These are phyloP conservation scores for Orestias chungarensis DNA, from an alignment of 2,797 vertebrate genomes.

Conservation along the genomic window DNA sequence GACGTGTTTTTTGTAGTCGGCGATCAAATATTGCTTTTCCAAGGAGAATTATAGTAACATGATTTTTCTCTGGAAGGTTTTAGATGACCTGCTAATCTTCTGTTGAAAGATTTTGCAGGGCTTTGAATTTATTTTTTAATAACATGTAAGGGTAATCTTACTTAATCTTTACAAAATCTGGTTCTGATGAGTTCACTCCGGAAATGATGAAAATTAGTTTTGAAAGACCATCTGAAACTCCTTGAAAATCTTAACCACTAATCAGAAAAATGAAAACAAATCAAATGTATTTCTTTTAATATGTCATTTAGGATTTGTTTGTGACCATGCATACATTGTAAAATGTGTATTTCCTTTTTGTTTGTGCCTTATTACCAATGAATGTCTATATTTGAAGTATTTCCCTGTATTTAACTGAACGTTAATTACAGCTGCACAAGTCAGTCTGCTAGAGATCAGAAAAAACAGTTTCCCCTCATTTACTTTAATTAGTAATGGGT, in stretches of 20 bases:
- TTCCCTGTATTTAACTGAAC: constrained; percentile 14
- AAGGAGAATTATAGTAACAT: constrained; percentile 33
- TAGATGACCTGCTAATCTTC: not conserved
- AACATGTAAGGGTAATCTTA: not conserved
- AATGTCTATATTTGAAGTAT: constrained; percentile 35
- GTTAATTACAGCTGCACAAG: not conserved
- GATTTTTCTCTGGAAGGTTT: constrained; percentile 28
- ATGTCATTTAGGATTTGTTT: constrained; percentile 23
- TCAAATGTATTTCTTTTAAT: not conserved
- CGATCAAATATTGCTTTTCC: constrained; percentile 15
- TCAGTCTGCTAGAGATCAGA: not conserved
- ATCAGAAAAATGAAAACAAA: constrained; percentile 1
- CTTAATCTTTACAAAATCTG: constrained; percentile 1
- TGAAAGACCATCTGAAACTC: not conserved
- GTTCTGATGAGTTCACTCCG: constrained; percentile 10
- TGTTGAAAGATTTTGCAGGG: not conserved
- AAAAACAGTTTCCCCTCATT: not conserved
- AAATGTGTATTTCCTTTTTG: constrained; percentile 40
- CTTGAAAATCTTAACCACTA: not conserved
- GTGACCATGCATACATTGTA: constrained; percentile 19
- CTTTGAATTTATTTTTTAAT: not conserved
- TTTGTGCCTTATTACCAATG: constrained; percentile 67
- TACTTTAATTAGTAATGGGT: not conserved
- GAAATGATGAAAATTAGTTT: not conserved
- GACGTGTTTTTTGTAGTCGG: constrained; percentile 15